Evolutionary conservation across 2,797 vertebrate genomes (phyloP).

Genomic region (Ptychobarbus kaznakovi): DNA sequence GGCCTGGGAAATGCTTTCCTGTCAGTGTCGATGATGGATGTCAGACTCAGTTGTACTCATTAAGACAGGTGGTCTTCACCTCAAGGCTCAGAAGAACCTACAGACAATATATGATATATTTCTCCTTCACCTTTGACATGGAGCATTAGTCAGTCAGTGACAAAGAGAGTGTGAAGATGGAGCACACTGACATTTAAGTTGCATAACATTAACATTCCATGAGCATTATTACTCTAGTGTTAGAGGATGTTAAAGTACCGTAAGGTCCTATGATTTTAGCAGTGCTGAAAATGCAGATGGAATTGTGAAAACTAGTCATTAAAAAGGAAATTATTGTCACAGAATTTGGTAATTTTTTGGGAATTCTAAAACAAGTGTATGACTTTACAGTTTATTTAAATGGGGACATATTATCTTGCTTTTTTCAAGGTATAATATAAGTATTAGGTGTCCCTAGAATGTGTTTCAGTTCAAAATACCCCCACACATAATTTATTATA

Average conservation of each 20-base stretch:
- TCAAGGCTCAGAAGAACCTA: conserved; percentile 41
- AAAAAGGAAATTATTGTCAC: too few relatives aligned
- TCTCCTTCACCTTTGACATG: conserved; percentile 48
- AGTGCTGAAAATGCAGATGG: background rate
- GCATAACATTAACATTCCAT: conserved; percentile 26
- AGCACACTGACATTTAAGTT: conserved; percentile 22
- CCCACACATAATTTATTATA: background rate
- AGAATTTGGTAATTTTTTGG: background rate
- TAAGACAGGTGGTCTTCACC: conserved; percentile 38
- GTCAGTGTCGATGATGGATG: conserved; percentile 53
- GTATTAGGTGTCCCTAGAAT: background rate
- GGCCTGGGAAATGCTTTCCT: conserved; percentile 54
- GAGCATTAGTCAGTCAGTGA: conserved; percentile 39
- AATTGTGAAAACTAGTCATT: background rate
- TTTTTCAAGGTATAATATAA: background rate
- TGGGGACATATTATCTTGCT: background rate
- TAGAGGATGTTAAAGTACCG: background rate
- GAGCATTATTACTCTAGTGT: conserved; percentile 8
- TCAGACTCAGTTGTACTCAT: conserved; percentile 52
- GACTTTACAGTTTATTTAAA: background rate
- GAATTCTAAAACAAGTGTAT: background rate
- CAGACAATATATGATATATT: conserved; percentile 17
- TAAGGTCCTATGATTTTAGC: background rate
- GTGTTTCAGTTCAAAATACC: background rate
- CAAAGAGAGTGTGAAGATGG: background rate